phyloP scores from a whole-genome alignment of 2,888 invertebrate genomes.

The Nipponacmea schrenckii region DNA sequence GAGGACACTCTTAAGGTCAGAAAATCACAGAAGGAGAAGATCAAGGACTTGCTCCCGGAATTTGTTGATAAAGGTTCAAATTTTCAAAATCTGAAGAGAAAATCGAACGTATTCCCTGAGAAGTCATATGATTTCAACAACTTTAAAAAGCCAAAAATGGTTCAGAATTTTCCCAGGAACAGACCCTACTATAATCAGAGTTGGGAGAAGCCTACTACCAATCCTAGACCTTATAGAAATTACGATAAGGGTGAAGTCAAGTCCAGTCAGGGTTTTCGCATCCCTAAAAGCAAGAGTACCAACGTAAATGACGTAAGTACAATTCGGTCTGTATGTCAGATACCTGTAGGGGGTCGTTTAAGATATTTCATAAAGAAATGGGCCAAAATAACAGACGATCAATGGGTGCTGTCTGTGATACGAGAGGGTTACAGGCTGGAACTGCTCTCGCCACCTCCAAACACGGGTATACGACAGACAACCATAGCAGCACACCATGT shows the following conservation, averaged over 20 bases:
- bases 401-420: constrained; percentile 27
- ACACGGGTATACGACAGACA: constrained; percentile 19
- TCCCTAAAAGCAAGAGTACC: too few relatives aligned
- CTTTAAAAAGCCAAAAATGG: too few relatives aligned
- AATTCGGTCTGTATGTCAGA: constrained; percentile 14
- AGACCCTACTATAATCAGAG: too few relatives aligned
- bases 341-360: constrained; percentile 31
- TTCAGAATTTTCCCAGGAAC: too few relatives aligned
- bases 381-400: constrained; percentile 28
- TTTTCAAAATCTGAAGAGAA: neutral
- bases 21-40: constrained; percentile 32
- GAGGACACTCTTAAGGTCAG: constrained; percentile 25
- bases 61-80: neutral
- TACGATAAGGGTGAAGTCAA: too few relatives aligned
- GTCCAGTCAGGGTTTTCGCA: too few relatives aligned
- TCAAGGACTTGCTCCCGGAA: constrained; percentile 23
- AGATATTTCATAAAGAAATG: constrained; percentile 25
- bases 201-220: too few relatives aligned
- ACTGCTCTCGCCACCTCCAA: constrained; percentile 20
- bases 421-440: constrained; percentile 28
- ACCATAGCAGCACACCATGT: constrained; percentile 12
- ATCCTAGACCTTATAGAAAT: neutral
- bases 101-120: too few relatives aligned
- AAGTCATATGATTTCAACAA: too few relatives aligned
- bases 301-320: too few relatives aligned